Conservation (phyloP, 2,113 vertebrate genomes). For the Sclerurus mexicanus region DNA sequence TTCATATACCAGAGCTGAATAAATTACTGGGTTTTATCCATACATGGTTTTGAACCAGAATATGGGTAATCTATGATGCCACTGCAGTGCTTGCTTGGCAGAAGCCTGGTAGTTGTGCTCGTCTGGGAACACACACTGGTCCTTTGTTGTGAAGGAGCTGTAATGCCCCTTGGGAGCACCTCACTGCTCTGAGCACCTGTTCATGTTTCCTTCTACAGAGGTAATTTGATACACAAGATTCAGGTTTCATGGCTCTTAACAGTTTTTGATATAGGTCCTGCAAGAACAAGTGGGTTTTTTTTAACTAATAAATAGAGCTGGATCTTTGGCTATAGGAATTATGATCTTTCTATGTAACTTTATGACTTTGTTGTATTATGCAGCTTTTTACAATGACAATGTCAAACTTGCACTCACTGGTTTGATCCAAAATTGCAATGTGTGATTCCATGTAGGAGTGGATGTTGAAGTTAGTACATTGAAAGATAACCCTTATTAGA, state of each 20-base stretch:
- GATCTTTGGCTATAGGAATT: not conserved
- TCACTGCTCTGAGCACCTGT: not conserved
- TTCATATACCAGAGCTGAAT: not conserved
- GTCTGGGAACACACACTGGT: not conserved
- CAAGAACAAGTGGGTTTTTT: not conserved
- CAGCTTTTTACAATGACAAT: not conserved
- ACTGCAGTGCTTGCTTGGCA: not conserved
- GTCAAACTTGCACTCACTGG: not conserved
- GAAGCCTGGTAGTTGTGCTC: not conserved
- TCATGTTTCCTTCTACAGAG: not conserved
- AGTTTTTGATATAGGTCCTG: accelerated
- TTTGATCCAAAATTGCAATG: not conserved
- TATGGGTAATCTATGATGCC: not conserved
- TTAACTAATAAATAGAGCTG: not conserved
- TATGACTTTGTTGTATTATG: not conserved
- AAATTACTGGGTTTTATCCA: accelerated
- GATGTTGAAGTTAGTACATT: not conserved
- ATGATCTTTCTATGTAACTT: not conserved
- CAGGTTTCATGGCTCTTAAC: not conserved
- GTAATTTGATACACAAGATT: not conserved
- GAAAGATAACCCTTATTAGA: not conserved
- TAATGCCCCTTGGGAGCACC: too few species aligned
- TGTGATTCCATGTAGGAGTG: not conserved
- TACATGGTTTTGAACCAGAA: not conserved
- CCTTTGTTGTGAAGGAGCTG: not conserved